These are phyloP conservation scores for Chaetura pelagica DNA, from an alignment of 2,113 vertebrate genomes.

Conservation along the genomic window DNA sequence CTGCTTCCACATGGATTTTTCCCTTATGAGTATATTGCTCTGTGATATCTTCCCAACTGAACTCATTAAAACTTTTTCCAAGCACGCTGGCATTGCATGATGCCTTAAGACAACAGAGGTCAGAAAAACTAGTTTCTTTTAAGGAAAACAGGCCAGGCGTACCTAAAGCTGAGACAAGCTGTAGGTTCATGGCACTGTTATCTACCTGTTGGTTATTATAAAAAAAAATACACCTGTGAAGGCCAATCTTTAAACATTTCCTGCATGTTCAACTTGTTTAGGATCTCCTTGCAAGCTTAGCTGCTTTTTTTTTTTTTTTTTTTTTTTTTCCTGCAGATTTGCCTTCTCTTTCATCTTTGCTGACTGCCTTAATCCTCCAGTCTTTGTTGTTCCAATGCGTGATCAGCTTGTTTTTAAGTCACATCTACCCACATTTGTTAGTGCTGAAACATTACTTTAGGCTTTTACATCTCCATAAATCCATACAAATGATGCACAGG, in stretches of 20 bases:
- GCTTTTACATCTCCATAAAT: conserved; percentile 71
- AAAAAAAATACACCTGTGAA: neutral
- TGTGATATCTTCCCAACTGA: conserved; percentile 55
- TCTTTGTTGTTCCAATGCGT: conserved; percentile 70
- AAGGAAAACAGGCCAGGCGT: neutral
- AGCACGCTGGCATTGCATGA: neutral
- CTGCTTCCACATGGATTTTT: conserved; percentile 15
- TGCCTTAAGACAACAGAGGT: neutral
- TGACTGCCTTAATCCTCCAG: conserved; percentile 74
- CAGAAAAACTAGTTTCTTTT: neutral
- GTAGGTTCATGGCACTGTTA: rapidly evolving
- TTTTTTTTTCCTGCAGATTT: conserved; percentile 46
- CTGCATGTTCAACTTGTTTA: conserved; percentile 67
- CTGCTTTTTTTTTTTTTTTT: neutral
- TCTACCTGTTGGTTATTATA: conserved; percentile 15
- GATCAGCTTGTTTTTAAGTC: conserved; percentile 77
- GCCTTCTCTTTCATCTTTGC: conserved; percentile 71
- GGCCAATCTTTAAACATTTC: conserved; percentile 49
- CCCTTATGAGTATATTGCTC: neutral
- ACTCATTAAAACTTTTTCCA: conserved; percentile 61
- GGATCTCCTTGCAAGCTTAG: conserved; percentile 44
- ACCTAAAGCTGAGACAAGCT: neutral
- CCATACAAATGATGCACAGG: conserved; percentile 51
- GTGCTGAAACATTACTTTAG: conserved; percentile 73
- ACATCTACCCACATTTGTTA: conserved; percentile 68